Percentiles rank a stretch among this genome's conserved stretches.
These are phyloP conservation scores for Prolemur simus DNA, from an alignment of 2,113 vertebrate genomes.

Conservation along the genomic window DNA sequence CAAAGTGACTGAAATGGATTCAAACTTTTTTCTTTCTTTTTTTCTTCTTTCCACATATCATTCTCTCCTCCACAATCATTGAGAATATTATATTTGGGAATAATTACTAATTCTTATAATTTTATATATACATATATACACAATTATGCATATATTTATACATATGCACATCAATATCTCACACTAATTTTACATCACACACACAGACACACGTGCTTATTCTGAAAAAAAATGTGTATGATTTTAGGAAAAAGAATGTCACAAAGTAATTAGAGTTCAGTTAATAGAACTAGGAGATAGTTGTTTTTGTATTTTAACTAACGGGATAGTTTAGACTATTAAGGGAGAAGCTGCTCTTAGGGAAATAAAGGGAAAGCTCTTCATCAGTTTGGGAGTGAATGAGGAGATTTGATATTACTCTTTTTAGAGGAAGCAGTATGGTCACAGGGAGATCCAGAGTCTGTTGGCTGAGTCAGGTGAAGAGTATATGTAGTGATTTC, in stretches of 20 bases:
- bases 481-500: not conserved
- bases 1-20: slow-evolving; percentile 21
- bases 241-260: not conserved
- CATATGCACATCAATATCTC: not conserved
- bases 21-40: not conserved
- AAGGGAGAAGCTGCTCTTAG: not conserved
- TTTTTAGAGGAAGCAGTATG: not conserved
- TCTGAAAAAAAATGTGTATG: not conserved
- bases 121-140: not conserved
- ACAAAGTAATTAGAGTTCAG: not conserved
- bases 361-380: not conserved
- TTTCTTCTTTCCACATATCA: not conserved
- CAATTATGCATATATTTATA: not conserved
- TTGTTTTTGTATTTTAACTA: slow-evolving; percentile 9
- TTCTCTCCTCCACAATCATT: not conserved
- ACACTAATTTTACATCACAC: not conserved
- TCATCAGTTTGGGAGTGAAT: not conserved
- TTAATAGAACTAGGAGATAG: not conserved
- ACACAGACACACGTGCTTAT: not conserved
- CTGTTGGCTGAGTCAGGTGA: not conserved
- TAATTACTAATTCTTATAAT: not conserved
- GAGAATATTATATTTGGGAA: not conserved
- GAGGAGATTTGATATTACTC: not conserved
- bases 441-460: not conserved
- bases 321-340: not conserved